phyloP scores from a whole-genome alignment of 2,113 vertebrate genomes.

The Cercocebus atys region DNA sequence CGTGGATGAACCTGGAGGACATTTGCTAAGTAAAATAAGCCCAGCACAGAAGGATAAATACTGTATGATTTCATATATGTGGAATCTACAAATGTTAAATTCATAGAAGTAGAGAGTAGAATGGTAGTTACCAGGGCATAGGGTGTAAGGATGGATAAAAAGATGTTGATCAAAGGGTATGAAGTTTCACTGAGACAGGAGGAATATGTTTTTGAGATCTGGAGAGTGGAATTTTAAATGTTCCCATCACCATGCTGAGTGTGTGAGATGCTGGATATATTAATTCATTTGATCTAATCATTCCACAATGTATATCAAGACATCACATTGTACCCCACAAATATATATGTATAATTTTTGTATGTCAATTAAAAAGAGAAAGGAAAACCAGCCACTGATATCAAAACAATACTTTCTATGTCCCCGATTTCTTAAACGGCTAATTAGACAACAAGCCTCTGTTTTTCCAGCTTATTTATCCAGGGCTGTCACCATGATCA shows the following conservation, averaged over 20 bases:
- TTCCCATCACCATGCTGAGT: neutral
- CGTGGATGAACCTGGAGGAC: neutral
- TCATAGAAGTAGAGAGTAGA: neutral
- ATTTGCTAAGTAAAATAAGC: neutral
- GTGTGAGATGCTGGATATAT: neutral
- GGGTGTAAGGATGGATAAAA: neutral
- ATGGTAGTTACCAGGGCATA: neutral
- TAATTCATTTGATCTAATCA: neutral
- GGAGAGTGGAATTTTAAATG: neutral
- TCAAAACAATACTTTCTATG: neutral
- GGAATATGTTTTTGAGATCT: neutral
- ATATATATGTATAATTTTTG: neutral
- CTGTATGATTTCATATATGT: neutral
- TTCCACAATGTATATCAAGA: neutral
- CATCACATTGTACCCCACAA: neutral
- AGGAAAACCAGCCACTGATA: neutral
- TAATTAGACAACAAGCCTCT: neutral
- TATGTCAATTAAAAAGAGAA: neutral
- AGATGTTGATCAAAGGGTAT: neutral
- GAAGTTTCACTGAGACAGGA: neutral
- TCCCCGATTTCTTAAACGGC: neutral
- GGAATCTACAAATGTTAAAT: neutral
- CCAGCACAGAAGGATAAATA: neutral
- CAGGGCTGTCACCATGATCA: neutral
- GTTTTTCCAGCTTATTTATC: neutral